A percentile compares a stretch with the other conserved stretches of the same genome.
phyloP scores from a whole-genome alignment of 2,888 invertebrate genomes.

The Aproaerema taeniolella region DNA sequence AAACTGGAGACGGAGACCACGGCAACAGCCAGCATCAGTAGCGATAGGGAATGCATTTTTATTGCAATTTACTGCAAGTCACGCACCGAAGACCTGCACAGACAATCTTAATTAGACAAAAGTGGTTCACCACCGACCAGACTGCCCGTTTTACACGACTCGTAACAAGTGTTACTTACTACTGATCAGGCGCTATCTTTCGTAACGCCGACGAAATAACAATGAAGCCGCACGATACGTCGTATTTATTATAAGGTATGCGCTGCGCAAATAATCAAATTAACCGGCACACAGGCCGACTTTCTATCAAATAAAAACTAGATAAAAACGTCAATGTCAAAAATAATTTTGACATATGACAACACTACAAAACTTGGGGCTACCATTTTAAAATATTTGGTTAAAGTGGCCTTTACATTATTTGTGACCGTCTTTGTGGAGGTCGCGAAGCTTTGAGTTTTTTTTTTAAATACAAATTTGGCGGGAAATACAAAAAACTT shows the following conservation, averaged over 20 bases:
- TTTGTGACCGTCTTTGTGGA: too few relatives aligned
- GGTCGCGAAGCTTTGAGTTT: too few relatives aligned
- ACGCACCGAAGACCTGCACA: conserved; percentile 18
- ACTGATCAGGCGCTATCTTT: conserved; percentile 3
- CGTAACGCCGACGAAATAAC: conserved; percentile 10
- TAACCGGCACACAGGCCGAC: conserved; percentile 10
- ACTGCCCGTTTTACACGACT: neutral
- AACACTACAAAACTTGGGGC: too few relatives aligned
- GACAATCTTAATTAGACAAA: neutral
- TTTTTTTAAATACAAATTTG: too few relatives aligned
- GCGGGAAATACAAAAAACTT: too few relatives aligned
- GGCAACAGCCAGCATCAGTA: conserved; percentile 42
- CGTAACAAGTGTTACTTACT: neutral
- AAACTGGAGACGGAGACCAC: conserved; percentile 43
- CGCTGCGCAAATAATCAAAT: conserved; percentile 8
- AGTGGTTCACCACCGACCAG: too few relatives aligned
- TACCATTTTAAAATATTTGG: too few relatives aligned
- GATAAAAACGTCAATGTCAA: too few relatives aligned
- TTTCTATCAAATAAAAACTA: neutral
- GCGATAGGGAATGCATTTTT: conserved; percentile 42
- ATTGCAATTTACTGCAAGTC: conserved; percentile 42
- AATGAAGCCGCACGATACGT: conserved; percentile 12
- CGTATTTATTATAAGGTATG: neutral
- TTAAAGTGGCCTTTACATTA: too few relatives aligned
- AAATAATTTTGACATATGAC: too few relatives aligned